Base-by-base conservation (phyloP, 2,888 invertebrate genomes). In the Ashinkailepas kermadecensis region DNA sequence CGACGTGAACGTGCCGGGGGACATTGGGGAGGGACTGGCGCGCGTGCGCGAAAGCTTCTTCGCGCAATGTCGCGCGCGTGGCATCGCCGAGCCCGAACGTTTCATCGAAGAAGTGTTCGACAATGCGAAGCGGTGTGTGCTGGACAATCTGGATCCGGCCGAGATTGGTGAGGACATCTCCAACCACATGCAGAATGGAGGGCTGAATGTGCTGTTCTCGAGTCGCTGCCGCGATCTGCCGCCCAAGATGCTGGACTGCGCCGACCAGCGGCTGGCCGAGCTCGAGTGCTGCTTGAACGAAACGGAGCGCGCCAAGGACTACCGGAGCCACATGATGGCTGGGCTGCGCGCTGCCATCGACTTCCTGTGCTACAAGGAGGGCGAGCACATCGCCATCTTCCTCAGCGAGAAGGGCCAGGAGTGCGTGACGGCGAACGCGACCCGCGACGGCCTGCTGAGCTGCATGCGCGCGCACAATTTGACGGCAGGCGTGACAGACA, bases 381-480 rank as follows among this genome's bases (percentile, higher is more conserved):
- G 74, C 21, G 74, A 74, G 56, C 74, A 56, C 18, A 74, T 74
- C 21, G 74, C 74, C 74, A 74, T 74, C 54, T 74, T 74, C 56
- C 56, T 74, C 18, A 56, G 74, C 9, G 74, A 74, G 21, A 54
- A 56, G 56, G 74, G 74, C 18, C 74, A 74, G 74, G 74, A 74
- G 74, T 74, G 74, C 11, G 56, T 74, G 56, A 21, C 54, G 74
- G 18, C 74, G 21, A 9, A 74, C 7, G 21, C 13, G 21, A 56
- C 56, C 0, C 54, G 54, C 21, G 21, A 56, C 54, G 23, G 56
- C 74, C 7, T 74, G 21, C 54, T 1, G 3, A 12, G 21, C 21
- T 74, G 74, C 21, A 56, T 74, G 21, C 6, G 6, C 7, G 15
- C 13, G 54, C 70, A 70, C 54, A 54, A 70, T 13, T 39, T 70